phyloP scores from a whole-genome alignment of 2,797 vertebrate species.

The Octomys mimax region DNA sequence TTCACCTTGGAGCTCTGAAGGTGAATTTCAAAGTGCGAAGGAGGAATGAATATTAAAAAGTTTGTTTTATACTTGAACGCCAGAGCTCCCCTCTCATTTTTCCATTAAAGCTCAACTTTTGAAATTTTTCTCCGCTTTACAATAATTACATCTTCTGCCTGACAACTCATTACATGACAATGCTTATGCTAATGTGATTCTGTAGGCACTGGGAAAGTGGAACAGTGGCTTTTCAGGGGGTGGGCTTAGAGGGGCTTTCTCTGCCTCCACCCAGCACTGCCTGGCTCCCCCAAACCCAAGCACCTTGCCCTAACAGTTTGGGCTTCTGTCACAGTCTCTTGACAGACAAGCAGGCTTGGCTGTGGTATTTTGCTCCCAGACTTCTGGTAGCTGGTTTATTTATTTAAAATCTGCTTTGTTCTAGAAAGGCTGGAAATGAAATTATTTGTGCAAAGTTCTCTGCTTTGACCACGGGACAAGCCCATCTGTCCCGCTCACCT shows the following conservation, averaged over 20 bases:
- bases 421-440: slow-evolving; percentile 49
- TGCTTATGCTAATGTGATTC: slow-evolving; percentile 89
- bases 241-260: slow-evolving; percentile 25
- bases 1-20: slow-evolving; percentile 81
- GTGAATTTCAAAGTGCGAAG: slow-evolving; percentile 85
- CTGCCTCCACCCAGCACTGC: not conserved
- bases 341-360: not conserved
- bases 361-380: not conserved
- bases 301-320: not conserved
- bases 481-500: slow-evolving; percentile 37
- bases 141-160: slow-evolving; percentile 89
- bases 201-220: slow-evolving; percentile 84
- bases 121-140: slow-evolving; percentile 80
- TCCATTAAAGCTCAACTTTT: slow-evolving; percentile 88
- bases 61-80: slow-evolving; percentile 87
- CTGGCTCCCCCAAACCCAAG: not conserved
- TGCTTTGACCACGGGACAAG: not conserved
- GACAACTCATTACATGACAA: slow-evolving; percentile 89
- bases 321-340: not conserved
- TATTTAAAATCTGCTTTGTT: slow-evolving; percentile 67
- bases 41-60: slow-evolving; percentile 88
- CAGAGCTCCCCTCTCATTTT: slow-evolving; percentile 88
- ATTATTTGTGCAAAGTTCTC: slow-evolving; percentile 43
- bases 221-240: slow-evolving; percentile 63
- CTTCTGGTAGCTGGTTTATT: slow-evolving; percentile 46